Conservation (phyloP, 1,140 invertebrate genomes). For the Trypoxylus dichotomus region DNA sequence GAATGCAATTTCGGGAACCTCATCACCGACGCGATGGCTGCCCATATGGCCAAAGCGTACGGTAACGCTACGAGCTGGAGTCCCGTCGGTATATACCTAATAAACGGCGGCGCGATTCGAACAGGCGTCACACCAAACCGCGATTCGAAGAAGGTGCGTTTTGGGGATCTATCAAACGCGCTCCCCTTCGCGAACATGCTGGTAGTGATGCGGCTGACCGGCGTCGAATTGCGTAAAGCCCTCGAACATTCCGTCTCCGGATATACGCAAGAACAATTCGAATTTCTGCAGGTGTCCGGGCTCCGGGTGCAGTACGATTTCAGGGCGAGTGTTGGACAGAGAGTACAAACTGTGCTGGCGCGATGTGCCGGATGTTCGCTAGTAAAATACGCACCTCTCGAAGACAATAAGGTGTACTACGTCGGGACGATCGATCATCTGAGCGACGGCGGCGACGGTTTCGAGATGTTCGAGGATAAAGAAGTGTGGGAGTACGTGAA, state of each 20-base stretch:
- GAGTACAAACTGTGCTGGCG: background rate
- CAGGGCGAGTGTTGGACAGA: background rate
- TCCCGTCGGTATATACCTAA: background rate
- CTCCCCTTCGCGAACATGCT: background rate
- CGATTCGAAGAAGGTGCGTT: background rate
- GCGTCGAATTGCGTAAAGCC: background rate
- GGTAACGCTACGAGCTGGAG: background rate
- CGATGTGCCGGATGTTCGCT: background rate
- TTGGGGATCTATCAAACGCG: background rate
- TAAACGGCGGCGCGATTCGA: background rate
- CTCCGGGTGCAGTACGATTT: background rate
- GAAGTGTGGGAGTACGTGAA: too few species aligned
- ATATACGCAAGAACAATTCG: background rate
- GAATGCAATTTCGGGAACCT: background rate
- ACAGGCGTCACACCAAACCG: background rate
- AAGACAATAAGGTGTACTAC: background rate
- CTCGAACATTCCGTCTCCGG: background rate
- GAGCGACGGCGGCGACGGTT: background rate
- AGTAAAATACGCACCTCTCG: background rate
- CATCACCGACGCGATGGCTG: background rate
- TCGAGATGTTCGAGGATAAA: background rate
- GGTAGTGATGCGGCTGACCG: background rate
- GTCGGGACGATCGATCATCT: background rate
- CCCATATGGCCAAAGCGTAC: background rate
- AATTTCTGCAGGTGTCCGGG: background rate